phyloP scores from a whole-genome alignment of 2,888 invertebrate genomes.

The Schrankia costaestrigalis region DNA sequence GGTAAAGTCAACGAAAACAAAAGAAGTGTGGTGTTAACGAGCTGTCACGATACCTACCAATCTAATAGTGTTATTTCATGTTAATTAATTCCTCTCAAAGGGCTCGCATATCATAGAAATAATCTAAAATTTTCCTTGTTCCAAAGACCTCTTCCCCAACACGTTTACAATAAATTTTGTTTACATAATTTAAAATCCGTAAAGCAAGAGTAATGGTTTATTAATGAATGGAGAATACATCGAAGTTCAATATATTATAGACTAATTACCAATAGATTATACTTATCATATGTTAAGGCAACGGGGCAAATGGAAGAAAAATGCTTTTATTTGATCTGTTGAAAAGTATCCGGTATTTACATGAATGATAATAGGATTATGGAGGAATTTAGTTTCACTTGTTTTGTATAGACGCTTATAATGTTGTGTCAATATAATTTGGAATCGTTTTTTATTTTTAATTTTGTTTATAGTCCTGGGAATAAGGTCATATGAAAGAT shows the following conservation, averaged over 20 bases:
- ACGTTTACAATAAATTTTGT: slow-evolving; percentile 43
- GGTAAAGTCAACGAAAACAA: too few species aligned
- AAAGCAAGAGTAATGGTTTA: slow-evolving; percentile 66
- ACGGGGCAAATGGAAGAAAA: slow-evolving; percentile 50
- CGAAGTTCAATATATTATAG: slow-evolving; percentile 69
- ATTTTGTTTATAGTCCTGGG: too few species aligned
- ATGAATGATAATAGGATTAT: slow-evolving; percentile 68
- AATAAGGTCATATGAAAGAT: too few species aligned
- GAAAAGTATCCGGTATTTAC: slow-evolving; percentile 63
- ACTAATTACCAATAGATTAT: slow-evolving; percentile 76
- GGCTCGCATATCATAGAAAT: too few species aligned
- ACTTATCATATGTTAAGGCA: slow-evolving; percentile 57
- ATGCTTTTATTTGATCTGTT: slow-evolving; percentile 64
- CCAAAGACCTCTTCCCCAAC: too few species aligned
- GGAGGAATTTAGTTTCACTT: slow-evolving; percentile 39
- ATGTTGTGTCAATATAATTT: slow-evolving; percentile 9
- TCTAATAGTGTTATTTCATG: too few species aligned
- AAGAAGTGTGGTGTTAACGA: too few species aligned
- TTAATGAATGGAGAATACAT: slow-evolving; percentile 68
- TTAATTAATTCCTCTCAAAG: too few species aligned
- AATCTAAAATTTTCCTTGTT: too few species aligned
- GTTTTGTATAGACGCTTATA: slow-evolving; percentile 17
- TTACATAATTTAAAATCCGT: slow-evolving; percentile 59
- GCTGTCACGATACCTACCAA: too few species aligned
- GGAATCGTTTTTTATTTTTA: too few species aligned